These are phyloP conservation scores for Chiloscyllium plagiosum DNA, from an alignment of 2,113 vertebrate species.

Conservation along the genomic window DNA sequence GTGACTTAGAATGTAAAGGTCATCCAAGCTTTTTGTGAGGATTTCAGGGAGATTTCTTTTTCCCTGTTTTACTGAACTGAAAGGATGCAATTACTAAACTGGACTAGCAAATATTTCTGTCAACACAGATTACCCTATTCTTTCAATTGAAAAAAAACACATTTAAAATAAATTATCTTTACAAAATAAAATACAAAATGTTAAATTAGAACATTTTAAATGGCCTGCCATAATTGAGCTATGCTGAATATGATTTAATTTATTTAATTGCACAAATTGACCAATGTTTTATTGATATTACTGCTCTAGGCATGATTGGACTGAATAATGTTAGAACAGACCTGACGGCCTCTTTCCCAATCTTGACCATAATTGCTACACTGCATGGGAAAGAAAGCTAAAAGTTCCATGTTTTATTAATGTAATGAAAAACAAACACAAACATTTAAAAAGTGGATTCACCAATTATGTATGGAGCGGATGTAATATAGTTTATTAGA, in stretches of 20 bases:
- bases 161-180: not conserved
- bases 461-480: not conserved
- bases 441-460: not conserved
- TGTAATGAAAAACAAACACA: too few relatives aligned
- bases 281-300: not conserved
- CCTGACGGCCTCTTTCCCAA: not conserved
- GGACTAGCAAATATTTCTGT: not conserved
- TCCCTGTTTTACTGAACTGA: not conserved
- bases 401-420: not conserved
- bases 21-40: not conserved
- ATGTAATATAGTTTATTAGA: not conserved
- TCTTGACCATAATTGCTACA: not conserved
- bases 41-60: not conserved
- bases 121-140: too few relatives aligned
- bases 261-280: not conserved
- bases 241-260: not conserved
- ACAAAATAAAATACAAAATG: not conserved
- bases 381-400: not conserved
- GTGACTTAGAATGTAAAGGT: not conserved
- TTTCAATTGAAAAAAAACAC: not conserved
- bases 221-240: not conserved
- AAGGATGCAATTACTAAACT: not conserved
- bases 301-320: not conserved
- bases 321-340: not conserved
- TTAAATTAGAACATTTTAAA: not conserved